A percentile compares a stretch with the other conserved stretches of the same genome.
Evolutionary conservation across 2,888 invertebrate species (phyloP).

Genomic region (Xanthia togata): DNA sequence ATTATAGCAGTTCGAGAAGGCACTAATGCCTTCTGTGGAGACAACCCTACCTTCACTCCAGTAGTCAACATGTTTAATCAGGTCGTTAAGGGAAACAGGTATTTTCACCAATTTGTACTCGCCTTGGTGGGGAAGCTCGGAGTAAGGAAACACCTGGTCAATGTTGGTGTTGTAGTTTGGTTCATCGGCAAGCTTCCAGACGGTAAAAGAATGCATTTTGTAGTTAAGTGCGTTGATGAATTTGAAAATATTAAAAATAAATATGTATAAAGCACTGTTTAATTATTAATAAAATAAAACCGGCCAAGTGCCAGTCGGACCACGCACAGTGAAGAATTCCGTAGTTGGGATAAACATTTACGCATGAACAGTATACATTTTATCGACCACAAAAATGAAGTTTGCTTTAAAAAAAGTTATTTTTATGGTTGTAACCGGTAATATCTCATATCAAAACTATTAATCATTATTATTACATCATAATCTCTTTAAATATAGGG

Average conservation of each 20-base stretch:
- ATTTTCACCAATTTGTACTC: slow-evolving; percentile 70
- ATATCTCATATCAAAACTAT: not conserved
- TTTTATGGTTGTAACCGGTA: not conserved
- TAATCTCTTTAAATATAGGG: not conserved
- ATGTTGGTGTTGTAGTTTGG: slow-evolving; percentile 70
- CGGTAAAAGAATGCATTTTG: slow-evolving; percentile 27
- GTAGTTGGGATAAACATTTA: not conserved
- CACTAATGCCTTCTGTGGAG: slow-evolving; percentile 28
- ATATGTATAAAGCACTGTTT: not conserved
- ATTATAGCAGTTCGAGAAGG: slow-evolving; percentile 43
- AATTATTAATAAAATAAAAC: not conserved
- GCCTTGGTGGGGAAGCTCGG: slow-evolving; percentile 72
- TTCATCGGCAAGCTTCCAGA: slow-evolving; percentile 44
- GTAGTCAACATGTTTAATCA: slow-evolving; percentile 72
- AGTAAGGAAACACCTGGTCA: slow-evolving; percentile 71
- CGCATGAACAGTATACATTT: not conserved
- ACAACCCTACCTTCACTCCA: slow-evolving; percentile 75
- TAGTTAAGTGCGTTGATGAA: not conserved
- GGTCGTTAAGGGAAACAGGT: slow-evolving; percentile 52
- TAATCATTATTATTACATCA: no score
- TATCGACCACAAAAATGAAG: not conserved
- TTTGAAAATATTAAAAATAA: slow-evolving; percentile 4
- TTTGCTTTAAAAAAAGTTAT: not conserved
- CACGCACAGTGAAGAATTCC: not conserved
- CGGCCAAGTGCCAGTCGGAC: no score